phyloP scores from a whole-genome alignment of 2,888 invertebrate genomes.

The Cantharis rufa region DNA sequence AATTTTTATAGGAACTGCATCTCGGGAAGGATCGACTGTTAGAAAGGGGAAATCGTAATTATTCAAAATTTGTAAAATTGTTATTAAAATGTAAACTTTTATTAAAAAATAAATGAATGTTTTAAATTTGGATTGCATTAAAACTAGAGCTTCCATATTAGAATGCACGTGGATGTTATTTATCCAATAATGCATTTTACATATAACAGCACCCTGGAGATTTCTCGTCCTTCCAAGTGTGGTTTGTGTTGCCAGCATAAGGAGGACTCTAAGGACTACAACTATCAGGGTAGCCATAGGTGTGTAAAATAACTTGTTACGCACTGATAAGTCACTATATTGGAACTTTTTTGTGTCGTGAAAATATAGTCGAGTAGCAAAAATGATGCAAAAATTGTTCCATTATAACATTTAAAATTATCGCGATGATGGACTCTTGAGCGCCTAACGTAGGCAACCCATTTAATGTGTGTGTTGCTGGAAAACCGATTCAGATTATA shows the following conservation, averaged over 20 bases:
- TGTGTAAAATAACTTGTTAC: conserved; percentile 58
- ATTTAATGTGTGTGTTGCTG: neutral
- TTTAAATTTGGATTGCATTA: neutral
- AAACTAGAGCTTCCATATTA: neutral
- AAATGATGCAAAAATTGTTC: neutral
- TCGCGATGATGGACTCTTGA: neutral
- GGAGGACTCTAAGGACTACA: conserved; percentile 46
- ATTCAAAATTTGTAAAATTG: too few species aligned
- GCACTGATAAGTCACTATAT: conserved; percentile 43
- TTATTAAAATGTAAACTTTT: too few species aligned
- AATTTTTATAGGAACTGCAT: too few species aligned
- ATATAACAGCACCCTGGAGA: conserved; percentile 47
- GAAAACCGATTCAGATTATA: neutral
- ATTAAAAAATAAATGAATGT: too few species aligned
- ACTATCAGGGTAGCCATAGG: conserved; percentile 55
- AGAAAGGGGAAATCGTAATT: too few species aligned
- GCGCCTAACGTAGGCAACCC: conserved; percentile 12
- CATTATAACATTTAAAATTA: neutral
- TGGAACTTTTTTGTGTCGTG: conserved; percentile 6
- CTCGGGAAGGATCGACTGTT: too few species aligned
- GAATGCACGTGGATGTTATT: conserved; percentile 21
- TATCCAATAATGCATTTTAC: conserved; percentile 46
- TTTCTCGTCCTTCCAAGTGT: conserved; percentile 37
- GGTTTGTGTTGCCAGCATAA: conserved; percentile 36
- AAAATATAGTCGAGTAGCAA: neutral